These are phyloP conservation scores for Pteropus rufus DNA, from an alignment of 2,797 vertebrate species.

Conservation along the genomic window DNA sequence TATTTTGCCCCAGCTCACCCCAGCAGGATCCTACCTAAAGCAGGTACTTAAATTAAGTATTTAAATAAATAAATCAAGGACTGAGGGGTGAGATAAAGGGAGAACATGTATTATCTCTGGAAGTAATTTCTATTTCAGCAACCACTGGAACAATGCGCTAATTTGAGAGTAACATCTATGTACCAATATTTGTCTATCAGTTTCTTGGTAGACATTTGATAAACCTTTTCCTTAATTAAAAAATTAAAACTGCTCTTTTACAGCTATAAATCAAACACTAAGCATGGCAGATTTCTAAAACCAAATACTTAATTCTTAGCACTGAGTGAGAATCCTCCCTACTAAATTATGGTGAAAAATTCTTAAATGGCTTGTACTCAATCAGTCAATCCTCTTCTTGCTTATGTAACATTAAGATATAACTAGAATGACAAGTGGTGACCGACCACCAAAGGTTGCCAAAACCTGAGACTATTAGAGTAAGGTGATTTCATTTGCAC, in stretches of 20 bases:
- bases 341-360: conserved; percentile 6
- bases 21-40: background rate
- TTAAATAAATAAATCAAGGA: background rate
- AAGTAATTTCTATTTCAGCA: background rate
- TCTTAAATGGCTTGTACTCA: conserved; percentile 1
- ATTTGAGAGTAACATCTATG: background rate
- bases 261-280: background rate
- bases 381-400: background rate
- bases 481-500: background rate
- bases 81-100: background rate
- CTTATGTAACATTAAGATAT: background rate
- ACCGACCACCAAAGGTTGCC: background rate
- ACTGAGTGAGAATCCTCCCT: background rate
- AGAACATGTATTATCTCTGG: background rate
- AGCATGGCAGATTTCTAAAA: conserved; percentile 13
- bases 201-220: background rate
- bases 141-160: background rate
- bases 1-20: background rate
- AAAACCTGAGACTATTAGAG: background rate
- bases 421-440: background rate
- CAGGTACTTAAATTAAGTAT: background rate
- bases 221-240: conserved; percentile 21
- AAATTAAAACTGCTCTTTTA: background rate
- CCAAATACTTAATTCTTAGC: background rate
- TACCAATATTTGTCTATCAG: background rate